Evolutionary conservation across 2,888 invertebrate species (phyloP).

Genomic region (Aphrophora alni): DNA sequence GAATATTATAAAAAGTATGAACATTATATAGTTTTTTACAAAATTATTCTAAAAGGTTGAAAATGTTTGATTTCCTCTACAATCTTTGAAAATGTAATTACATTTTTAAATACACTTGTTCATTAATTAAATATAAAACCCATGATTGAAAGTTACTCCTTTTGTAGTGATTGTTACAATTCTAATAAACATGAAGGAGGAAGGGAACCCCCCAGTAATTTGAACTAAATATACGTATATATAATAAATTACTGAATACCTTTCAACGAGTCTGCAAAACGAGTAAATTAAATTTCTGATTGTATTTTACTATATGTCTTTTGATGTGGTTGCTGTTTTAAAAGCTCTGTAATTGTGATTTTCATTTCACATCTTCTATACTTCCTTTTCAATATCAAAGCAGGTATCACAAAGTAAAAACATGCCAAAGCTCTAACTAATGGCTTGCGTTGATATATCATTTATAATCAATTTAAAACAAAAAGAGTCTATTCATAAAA

Average conservation of each 20-base stretch:
- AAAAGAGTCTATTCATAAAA: neutral
- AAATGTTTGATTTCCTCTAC: too few species aligned
- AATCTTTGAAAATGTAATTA: too few species aligned
- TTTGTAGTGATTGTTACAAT: too few species aligned
- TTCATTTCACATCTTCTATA: neutral
- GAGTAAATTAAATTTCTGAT: neutral
- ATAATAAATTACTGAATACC: neutral
- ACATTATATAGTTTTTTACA: too few species aligned
- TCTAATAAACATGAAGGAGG: too few species aligned
- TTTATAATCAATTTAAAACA: neutral
- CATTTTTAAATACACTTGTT: too few species aligned
- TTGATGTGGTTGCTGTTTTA: neutral
- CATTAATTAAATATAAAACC: too few species aligned
- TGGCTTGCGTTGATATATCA: neutral
- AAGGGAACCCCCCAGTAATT: neutral
- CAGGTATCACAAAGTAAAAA: neutral
- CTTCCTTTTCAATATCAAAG: neutral
- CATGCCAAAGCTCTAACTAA: neutral
- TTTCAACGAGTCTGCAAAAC: neutral
- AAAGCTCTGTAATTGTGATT: neutral
- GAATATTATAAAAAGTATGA: too few species aligned
- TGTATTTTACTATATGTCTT: neutral
- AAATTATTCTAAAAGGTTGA: too few species aligned
- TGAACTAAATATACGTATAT: neutral
- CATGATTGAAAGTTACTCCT: too few species aligned